These are phyloP conservation scores for Cranoglanis bouderius DNA, from an alignment of 2,113 vertebrate genomes.

Conservation along the genomic window DNA sequence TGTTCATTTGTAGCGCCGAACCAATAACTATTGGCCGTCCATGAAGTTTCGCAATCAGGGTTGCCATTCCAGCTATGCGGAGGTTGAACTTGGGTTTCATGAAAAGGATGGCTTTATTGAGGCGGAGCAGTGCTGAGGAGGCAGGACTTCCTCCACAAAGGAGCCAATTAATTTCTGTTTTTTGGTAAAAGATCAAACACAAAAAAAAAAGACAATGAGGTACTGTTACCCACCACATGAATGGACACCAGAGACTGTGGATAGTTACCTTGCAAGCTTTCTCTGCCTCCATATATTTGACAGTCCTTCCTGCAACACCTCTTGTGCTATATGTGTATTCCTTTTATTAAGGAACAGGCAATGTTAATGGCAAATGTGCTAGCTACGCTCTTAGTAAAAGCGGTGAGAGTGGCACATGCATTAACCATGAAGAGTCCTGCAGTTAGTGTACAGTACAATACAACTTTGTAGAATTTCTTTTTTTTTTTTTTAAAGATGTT, in stretches of 20 bases:
- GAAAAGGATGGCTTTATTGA: conserved; percentile 94
- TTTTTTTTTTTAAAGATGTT: conserved; percentile 53
- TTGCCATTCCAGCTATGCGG: conserved; percentile 79
- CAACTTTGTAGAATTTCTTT: conserved; percentile 57
- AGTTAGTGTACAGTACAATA: conserved; percentile 65
- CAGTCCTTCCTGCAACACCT: conserved; percentile 49
- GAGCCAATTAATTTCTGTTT: conserved; percentile 21
- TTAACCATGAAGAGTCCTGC: conserved; percentile 66
- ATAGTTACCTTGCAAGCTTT: conserved; percentile 42
- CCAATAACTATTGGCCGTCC: conserved; percentile 87
- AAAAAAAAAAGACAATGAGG: conserved; percentile 15
- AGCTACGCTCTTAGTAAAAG: conserved; percentile 46
- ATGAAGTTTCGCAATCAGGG: conserved; percentile 90
- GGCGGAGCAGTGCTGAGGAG: conserved; percentile 86
- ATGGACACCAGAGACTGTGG: conserved; percentile 32
- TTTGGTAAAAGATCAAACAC: conserved; percentile 23
- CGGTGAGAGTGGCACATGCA: conserved; percentile 59
- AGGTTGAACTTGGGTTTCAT: conserved; percentile 84
- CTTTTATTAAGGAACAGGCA: conserved; percentile 37
- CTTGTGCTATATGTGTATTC: conserved; percentile 34
- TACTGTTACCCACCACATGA: conserved; percentile 2
- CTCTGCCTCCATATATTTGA: conserved; percentile 27
- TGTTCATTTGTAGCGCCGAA: conserved; percentile 75
- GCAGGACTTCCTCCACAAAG: conserved; percentile 40
- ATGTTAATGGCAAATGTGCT: conserved; percentile 47